A percentile compares a stretch with the other conserved stretches of the same genome.
Evolutionary conservation across 2,797 vertebrate genomes (phyloP).

Genomic region (Uromys caudimaculatus): DNA sequence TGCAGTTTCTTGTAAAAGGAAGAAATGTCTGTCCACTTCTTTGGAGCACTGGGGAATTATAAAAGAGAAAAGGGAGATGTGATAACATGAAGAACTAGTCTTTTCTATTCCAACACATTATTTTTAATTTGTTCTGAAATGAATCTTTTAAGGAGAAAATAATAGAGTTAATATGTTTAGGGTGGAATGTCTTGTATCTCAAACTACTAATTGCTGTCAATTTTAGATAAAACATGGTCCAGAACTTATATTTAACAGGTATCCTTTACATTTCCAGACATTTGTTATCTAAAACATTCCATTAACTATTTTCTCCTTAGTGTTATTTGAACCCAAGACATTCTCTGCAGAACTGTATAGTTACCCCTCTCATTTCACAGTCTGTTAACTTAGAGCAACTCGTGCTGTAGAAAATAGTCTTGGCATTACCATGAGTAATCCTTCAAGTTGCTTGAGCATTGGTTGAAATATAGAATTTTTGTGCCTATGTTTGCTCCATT

Average conservation of each 20-base stretch:
- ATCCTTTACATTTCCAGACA: not conserved
- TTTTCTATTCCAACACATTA: constrained; percentile 1
- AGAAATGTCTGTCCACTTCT: not conserved
- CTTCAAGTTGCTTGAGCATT: not conserved
- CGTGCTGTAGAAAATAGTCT: constrained; percentile 13
- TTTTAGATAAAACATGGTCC: constrained; percentile 32
- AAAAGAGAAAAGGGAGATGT: not conserved
- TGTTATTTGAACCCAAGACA: not conserved
- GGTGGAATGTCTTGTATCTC: not conserved
- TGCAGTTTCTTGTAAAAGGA: not conserved
- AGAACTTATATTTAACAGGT: not conserved
- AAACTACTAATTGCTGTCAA: not conserved
- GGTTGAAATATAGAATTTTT: constrained; percentile 20
- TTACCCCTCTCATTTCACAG: not conserved
- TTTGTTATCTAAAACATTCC: not conserved
- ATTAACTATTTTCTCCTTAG: not conserved
- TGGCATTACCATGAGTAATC: not conserved
- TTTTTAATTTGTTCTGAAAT: constrained; percentile 24
- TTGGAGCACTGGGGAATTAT: not conserved
- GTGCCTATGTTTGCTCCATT: constrained; percentile 7
- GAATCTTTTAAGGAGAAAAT: constrained; percentile 19
- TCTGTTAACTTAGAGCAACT: not conserved
- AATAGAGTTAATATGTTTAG: not conserved
- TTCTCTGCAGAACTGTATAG: constrained; percentile 12
- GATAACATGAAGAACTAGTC: not conserved